phyloP scores from a whole-genome alignment of 2,797 vertebrate species.

The Pangasius krempfi region DNA sequence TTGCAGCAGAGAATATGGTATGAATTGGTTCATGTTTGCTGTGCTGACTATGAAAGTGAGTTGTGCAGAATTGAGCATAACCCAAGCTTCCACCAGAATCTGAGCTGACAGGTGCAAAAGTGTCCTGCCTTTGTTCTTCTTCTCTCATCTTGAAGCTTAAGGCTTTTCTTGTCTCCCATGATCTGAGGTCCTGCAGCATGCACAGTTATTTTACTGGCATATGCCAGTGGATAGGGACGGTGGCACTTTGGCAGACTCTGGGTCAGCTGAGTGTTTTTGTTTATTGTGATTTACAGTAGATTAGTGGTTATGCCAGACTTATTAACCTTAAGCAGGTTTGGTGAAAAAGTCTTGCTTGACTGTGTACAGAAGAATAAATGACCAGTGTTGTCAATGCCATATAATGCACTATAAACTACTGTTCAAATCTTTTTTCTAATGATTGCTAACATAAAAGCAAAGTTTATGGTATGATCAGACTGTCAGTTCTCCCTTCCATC shows the following conservation, averaged over 20 bases:
- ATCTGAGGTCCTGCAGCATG: background rate
- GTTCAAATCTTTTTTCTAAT: background rate
- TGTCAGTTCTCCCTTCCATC: background rate
- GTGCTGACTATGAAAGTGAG: background rate
- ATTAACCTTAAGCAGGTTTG: background rate
- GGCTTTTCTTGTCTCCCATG: background rate
- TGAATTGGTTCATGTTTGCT: background rate
- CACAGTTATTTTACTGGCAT: background rate
- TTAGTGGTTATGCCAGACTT: background rate
- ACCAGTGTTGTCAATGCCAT: background rate
- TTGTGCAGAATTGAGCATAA: background rate
- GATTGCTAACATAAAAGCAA: background rate
- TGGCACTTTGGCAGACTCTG: background rate
- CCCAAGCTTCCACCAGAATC: background rate
- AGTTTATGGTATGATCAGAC: background rate
- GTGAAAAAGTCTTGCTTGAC: background rate
- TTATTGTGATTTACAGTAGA: background rate
- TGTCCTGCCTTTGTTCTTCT: background rate
- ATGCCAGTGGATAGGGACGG: background rate
- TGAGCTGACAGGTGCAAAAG: background rate
- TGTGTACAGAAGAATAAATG: conserved; percentile 4
- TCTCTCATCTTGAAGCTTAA: background rate
- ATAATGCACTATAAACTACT: background rate
- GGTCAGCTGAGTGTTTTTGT: conserved; percentile 10
- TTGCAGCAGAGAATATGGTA: background rate